Conservation (phyloP, 1,140 invertebrate species). For the Ostrea denselamellosa region DNA sequence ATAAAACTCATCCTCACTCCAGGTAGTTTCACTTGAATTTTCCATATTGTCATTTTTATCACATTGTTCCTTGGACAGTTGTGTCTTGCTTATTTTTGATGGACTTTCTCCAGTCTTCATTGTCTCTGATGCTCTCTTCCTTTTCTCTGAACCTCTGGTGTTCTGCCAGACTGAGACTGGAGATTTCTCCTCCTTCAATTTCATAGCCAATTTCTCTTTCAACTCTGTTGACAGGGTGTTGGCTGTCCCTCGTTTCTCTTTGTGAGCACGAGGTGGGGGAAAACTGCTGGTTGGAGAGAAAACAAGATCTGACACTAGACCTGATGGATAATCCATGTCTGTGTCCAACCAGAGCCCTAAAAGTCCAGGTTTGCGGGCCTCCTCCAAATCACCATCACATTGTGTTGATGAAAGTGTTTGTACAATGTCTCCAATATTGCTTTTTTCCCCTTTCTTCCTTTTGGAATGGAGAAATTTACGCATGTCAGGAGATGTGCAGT, state of each 20-base stretch:
- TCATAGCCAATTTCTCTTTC: slow-evolving; percentile 5
- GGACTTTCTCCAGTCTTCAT: neutral
- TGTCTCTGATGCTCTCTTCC: neutral
- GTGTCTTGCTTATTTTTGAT: neutral
- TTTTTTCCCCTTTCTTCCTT: neutral
- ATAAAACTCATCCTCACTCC: slow-evolving; percentile 57
- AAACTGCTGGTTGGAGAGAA: slow-evolving; percentile 11
- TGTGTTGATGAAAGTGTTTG: neutral
- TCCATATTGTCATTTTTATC: neutral
- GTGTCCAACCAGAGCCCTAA: slow-evolving; percentile 2
- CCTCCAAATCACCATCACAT: neutral
- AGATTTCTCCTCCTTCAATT: neutral
- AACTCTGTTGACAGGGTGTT: neutral
- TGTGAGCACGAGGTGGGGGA: neutral
- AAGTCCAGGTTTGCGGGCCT: neutral
- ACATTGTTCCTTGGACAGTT: neutral
- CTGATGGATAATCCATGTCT: neutral
- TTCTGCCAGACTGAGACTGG: neutral
- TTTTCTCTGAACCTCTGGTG: neutral
- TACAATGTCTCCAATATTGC: neutral
- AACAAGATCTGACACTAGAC: neutral
- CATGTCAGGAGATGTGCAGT: slow-evolving; percentile 27
- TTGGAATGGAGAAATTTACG: neutral
- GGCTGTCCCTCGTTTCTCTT: neutral
- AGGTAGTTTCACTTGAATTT: slow-evolving; percentile 24